phyloP scores from a whole-genome alignment of 1,140 invertebrate species.

The Drosophila kanapiae region DNA sequence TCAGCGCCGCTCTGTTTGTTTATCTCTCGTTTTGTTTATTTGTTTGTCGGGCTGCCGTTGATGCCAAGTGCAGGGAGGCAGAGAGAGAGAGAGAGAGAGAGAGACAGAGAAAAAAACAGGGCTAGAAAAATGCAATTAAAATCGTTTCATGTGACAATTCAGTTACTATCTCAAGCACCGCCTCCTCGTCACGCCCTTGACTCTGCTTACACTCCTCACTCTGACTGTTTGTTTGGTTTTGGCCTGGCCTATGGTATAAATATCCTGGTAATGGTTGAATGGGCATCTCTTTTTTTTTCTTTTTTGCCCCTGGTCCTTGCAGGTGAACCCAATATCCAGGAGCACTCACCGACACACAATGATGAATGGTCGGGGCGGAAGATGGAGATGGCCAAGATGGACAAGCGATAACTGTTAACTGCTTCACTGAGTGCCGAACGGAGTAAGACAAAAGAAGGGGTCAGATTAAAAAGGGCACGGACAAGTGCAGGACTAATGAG shows the following conservation, averaged over 20 bases:
- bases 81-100: background rate
- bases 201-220: background rate
- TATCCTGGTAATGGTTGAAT: conserved; percentile 43
- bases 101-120: too few relatives aligned
- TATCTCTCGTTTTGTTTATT: conserved; percentile 41
- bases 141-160: conserved; percentile 75
- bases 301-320: conserved; percentile 25
- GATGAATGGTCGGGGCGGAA: conserved; percentile 41
- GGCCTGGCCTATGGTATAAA: conserved; percentile 38
- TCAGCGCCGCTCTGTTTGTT: conserved; percentile 46
- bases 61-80: conserved; percentile 46
- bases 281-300: too few relatives aligned
- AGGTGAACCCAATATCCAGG: conserved; percentile 43
- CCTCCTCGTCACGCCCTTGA: conserved; percentile 1
- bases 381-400: conserved; percentile 25
- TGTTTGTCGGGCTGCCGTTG: conserved; percentile 28
- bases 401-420: conserved; percentile 52
- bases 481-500: conserved; percentile 31
- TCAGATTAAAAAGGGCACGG: conserved; percentile 1
- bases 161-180: conserved; percentile 33
- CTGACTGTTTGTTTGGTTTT: conserved; percentile 23
- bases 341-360: conserved; percentile 18
- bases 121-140: conserved; percentile 75
- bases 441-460: conserved; percentile 22
- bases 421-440: conserved; percentile 33